phyloP scores from a whole-genome alignment of 2,888 invertebrate genomes.

The Halictus ligatus region DNA sequence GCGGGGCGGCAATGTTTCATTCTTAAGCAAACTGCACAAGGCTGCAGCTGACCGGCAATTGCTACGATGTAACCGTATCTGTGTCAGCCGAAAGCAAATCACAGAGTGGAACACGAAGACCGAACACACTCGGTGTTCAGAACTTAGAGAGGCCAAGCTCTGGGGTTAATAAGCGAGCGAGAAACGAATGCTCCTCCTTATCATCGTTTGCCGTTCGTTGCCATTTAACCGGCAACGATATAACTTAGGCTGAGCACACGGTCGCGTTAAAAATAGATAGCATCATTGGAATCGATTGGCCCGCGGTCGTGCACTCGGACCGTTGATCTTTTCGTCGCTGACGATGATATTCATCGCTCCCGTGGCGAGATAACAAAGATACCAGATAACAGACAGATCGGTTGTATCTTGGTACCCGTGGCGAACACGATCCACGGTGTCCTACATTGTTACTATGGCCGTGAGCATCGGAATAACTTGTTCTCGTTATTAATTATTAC shows the following conservation, averaged over 20 bases:
- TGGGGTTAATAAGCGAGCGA: slow-evolving; percentile 27
- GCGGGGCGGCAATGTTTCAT: slow-evolving; percentile 9
- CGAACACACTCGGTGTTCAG: background rate
- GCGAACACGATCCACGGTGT: slow-evolving; percentile 49
- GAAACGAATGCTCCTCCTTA: slow-evolving; percentile 24
- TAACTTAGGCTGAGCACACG: background rate
- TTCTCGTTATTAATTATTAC: slow-evolving; percentile 67
- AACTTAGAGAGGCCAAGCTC: background rate
- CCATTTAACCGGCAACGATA: slow-evolving; percentile 11
- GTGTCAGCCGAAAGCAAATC: slow-evolving; percentile 12
- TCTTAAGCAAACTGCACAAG: slow-evolving; percentile 3
- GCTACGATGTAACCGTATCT: slow-evolving; percentile 12
- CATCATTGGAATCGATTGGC: slow-evolving; percentile 51
- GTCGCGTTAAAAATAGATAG: slow-evolving; percentile 48
- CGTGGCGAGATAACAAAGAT: slow-evolving; percentile 58
- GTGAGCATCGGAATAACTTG: background rate
- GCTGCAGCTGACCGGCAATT: slow-evolving; percentile 5
- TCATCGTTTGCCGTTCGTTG: slow-evolving; percentile 11
- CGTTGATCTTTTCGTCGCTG: slow-evolving; percentile 49
- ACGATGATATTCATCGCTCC: slow-evolving; percentile 50
- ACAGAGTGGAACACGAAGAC: slow-evolving; percentile 2
- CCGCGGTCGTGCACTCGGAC: slow-evolving; percentile 40
- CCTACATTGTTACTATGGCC: slow-evolving; percentile 50
- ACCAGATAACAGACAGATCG: slow-evolving; percentile 48
- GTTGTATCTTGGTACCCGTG: slow-evolving; percentile 18